Conservation (phyloP, 2,113 vertebrate genomes). For the Rhea americana region DNA sequence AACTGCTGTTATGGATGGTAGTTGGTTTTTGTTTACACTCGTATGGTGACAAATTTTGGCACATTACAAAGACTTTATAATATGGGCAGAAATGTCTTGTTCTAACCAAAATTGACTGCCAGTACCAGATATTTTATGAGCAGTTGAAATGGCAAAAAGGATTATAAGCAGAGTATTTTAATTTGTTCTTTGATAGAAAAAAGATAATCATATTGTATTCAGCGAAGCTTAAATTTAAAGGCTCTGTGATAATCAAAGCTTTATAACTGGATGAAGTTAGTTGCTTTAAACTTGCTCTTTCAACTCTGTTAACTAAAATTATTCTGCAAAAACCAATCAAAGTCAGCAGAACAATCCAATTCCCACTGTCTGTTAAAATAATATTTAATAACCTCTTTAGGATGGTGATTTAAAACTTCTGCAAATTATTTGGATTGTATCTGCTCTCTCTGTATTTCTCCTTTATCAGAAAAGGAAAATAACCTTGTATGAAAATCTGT, state of each 20-base stretch:
- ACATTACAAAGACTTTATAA: conserved; percentile 21
- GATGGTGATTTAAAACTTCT: neutral
- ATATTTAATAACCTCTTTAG: conserved; percentile 31
- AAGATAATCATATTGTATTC: conserved; percentile 21
- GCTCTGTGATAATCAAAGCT: conserved; percentile 4
- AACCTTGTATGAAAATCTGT: neutral
- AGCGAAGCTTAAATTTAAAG: conserved; percentile 15
- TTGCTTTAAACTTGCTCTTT: conserved; percentile 42
- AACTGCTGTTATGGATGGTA: conserved; percentile 4
- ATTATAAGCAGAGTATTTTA: conserved; percentile 31
- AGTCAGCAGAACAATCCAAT: conserved; percentile 22
- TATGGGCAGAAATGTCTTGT: conserved; percentile 26
- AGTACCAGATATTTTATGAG: neutral
- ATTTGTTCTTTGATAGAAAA: conserved; percentile 34
- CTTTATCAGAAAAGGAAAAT: neutral
- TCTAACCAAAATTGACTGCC: neutral
- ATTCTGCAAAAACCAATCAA: neutral
- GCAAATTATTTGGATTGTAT: neutral
- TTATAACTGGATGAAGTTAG: conserved; percentile 17
- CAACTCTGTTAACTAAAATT: conserved; percentile 33
- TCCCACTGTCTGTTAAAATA: conserved; percentile 29
- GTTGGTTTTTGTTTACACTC: conserved; percentile 38
- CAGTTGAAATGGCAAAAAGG: neutral
- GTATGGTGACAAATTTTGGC: conserved; percentile 37
- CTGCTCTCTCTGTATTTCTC: neutral